Conservation (phyloP, 2,797 vertebrate species). For the Rhinophrynus dorsalis region DNA sequence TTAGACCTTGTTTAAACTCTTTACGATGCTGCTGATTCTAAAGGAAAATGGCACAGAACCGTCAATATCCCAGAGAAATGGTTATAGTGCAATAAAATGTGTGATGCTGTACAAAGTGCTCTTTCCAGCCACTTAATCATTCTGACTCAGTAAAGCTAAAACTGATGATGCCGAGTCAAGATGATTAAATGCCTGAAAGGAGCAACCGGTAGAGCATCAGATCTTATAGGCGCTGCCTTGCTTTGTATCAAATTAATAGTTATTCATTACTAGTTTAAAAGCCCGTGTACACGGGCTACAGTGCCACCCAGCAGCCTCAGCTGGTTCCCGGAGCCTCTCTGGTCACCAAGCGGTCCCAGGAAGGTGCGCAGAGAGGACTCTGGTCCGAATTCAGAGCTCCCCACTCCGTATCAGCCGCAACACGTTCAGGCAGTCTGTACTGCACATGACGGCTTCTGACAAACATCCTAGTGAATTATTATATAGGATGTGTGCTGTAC, state of each 20-base stretch:
- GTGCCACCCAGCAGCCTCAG: too few species aligned
- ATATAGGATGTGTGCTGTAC: too few species aligned
- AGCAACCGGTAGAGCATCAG: neutral
- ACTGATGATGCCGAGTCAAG: neutral
- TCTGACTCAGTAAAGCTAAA: neutral
- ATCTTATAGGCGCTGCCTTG: neutral
- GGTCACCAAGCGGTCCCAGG: too few species aligned
- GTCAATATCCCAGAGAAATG: neutral
- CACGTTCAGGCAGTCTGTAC: too few species aligned
- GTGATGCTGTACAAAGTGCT: neutral
- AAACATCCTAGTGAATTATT: too few species aligned
- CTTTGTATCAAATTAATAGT: neutral
- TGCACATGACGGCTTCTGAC: too few species aligned
- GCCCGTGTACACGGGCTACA: too few species aligned
- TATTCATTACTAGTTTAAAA: neutral
- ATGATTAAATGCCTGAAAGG: neutral
- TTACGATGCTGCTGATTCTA: neutral
- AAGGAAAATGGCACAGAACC: neutral
- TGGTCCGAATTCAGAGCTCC: too few species aligned
- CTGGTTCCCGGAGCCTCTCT: too few species aligned
- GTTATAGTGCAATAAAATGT: neutral
- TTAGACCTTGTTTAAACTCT: too few species aligned
- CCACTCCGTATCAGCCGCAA: too few species aligned
- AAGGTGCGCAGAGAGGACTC: too few species aligned
- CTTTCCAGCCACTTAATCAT: neutral